Evolutionary conservation across 2,797 vertebrate genomes (phyloP), one percentile per base, ranked within the genome.

Genomic region (Neosilurus hyrtlii): DNA sequence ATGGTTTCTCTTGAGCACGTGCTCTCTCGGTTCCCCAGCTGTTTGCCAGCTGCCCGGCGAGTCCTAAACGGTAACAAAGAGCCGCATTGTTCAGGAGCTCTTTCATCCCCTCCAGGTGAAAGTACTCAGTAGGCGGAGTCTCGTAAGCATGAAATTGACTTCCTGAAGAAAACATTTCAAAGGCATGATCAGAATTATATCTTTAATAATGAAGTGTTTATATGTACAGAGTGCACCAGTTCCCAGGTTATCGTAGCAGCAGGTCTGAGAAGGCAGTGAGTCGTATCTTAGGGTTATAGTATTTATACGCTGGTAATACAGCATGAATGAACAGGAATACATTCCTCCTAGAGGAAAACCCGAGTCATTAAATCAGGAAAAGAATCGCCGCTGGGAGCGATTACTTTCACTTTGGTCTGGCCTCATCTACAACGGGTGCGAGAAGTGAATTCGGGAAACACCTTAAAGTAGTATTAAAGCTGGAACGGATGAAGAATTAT

Each of bases 11-110:
- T 18, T 5, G 22, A 78, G 63, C 75, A 81, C 65, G 68, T 62
- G 76, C 51, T 15, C 35, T 66, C 76, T 76, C 77, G 26, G 30
- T 84, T 52, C 77, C 56, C 51, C 81, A 83, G 81, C 78, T 87
- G 81, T 22, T 84, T 26, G n/a, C 37, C 65, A 71, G 37, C 82
- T 82, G 85, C 79, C 68, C 15, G 26, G 30, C n/a, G 11, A 61
- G 7, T 18, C 65, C 30, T n/a, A 43, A 20, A 35, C 57, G 16
- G 35, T 52, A 82, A 84, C 77, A 87, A 80, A 82, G 85, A 76
- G 30, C 57, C 15, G 1, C 57, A 56, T 80, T 83, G 78, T 82
- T 59, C 56, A 35, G 65, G 37, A 72, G 3, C 66, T 10, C 35
- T 43, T 70, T 70, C 43, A 71, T 72, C 35, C 56, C 2, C 10